Evolutionary conservation across 2,113 vertebrate genomes (phyloP), one percentile per base, ranked within the genome.

Genomic region (Anthoscopus minutus): DNA sequence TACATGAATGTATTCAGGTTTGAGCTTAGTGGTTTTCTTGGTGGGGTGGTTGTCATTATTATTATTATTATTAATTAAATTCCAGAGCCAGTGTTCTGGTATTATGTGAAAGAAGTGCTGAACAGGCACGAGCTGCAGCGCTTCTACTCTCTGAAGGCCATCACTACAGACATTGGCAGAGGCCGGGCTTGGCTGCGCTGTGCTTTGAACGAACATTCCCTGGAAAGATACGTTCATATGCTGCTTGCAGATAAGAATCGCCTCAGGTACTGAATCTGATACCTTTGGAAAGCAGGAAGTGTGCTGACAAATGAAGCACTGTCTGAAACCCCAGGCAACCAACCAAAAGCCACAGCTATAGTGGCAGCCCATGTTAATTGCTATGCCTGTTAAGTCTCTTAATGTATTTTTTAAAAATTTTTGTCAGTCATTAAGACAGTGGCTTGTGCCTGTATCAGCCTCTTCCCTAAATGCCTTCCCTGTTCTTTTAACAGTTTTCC

Each of bases 151-250:
- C 98, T 99, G 77, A 98, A 82, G 51, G 98, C 99, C 81, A 99
- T 99, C 91, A 95, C 96, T 3, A 98, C 99, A 0, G 99, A 99
- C 77, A 97, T 98, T 16, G 99, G 99, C 33, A 97, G 99, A 0
- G 99, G 99, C 53, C 98, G 99, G 1, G 99, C 99, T 28, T 99
- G 99, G 99, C 98, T 99, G 84, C 99, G 99, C 92, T 99, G 99
- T 27, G 98, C 99, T 9, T 96, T 99, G 60, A 99, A 99, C 4
- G 99, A 99, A 15, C 99, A 99, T 96, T 99, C 99, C 9, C 97
- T 99, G 89, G 99, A 99, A 91, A 98, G 99, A 94, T 99, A 99
- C 24, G 97, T 99, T 73, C 99, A 99, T 45, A 98, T 98, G 85
- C 97, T 99, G 86, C 98, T 99, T 86, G 98, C 98, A 3, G 99